These are phyloP conservation scores for Micronycteris hirsuta DNA, from an alignment of 2,113 vertebrate genomes.

Conservation along the genomic window DNA sequence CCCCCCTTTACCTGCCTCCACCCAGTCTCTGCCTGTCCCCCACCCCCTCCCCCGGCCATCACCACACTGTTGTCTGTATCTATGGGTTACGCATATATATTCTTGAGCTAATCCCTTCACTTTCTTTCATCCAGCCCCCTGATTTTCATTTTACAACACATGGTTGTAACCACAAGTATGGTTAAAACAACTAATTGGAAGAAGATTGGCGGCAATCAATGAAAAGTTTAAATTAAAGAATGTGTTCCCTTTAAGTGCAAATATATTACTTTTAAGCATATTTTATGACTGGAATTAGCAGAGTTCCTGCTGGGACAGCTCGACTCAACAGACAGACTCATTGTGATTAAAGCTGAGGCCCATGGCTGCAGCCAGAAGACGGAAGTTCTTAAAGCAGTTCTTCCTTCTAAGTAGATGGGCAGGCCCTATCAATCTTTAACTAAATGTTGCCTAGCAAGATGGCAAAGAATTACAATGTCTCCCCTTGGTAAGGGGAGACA, in stretches of 20 bases:
- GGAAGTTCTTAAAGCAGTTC: not conserved
- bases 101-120: too few species aligned
- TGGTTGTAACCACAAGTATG: not conserved
- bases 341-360: not conserved
- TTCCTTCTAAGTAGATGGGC: not conserved
- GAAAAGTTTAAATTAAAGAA: slow-evolving; percentile 39
- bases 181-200: not conserved
- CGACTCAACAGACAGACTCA: not conserved
- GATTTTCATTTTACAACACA: not conserved
- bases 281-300: not conserved
- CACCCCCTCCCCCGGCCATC: too few species aligned
- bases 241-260: not conserved
- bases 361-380: not conserved
- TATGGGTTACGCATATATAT: too few species aligned
- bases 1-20: too few species aligned
- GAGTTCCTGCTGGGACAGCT: not conserved
- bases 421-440: not conserved
- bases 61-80: too few species aligned
- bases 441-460: not conserved
- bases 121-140: too few species aligned
- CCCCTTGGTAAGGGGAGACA: not conserved
- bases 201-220: not conserved
- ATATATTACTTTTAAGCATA: not conserved
- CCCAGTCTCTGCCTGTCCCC: too few species aligned
- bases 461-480: not conserved